phyloP scores from a whole-genome alignment of 2,888 invertebrate genomes.

The Gymnocheta viridis region DNA sequence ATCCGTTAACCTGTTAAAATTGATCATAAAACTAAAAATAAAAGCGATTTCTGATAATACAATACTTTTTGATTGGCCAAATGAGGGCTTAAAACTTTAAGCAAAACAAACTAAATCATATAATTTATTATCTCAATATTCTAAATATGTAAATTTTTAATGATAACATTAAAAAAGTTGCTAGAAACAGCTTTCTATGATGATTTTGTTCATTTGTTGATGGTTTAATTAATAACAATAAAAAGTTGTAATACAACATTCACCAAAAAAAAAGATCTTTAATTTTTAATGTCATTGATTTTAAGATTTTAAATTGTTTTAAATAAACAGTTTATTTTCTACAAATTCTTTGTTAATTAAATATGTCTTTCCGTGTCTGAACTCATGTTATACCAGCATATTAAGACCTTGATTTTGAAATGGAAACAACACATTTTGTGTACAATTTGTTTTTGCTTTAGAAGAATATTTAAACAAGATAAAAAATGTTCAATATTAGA shows the following conservation, averaged over 20 bases:
- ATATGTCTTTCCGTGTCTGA: not conserved
- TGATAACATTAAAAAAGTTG: not conserved
- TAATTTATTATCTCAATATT: conserved; percentile 22
- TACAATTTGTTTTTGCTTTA: not conserved
- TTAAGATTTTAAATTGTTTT: conserved; percentile 19
- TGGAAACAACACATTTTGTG: not conserved
- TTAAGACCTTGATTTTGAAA: conserved; percentile 16
- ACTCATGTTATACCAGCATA: not conserved
- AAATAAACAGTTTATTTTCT: conserved; percentile 6
- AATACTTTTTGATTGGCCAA: not conserved
- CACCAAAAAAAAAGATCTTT: conserved; percentile 16
- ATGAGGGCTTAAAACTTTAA: not conserved
- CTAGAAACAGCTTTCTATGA: conserved; percentile 22
- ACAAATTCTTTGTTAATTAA: not conserved
- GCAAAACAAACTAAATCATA: not conserved
- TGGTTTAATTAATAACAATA: not conserved
- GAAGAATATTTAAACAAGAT: no score
- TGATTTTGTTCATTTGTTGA: not conserved
- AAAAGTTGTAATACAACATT: conserved; percentile 57
- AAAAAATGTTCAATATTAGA: not conserved
- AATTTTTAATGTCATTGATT: conserved; percentile 4
- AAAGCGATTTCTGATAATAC: not conserved
- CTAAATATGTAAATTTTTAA: conserved; percentile 29
- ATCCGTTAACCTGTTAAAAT: not conserved
- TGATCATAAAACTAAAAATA: not conserved